Percentiles rank a stretch among this genome's conserved stretches.
These are phyloP conservation scores for Prinia subflava DNA, from an alignment of 2,113 vertebrate species.

Conservation along the genomic window DNA sequence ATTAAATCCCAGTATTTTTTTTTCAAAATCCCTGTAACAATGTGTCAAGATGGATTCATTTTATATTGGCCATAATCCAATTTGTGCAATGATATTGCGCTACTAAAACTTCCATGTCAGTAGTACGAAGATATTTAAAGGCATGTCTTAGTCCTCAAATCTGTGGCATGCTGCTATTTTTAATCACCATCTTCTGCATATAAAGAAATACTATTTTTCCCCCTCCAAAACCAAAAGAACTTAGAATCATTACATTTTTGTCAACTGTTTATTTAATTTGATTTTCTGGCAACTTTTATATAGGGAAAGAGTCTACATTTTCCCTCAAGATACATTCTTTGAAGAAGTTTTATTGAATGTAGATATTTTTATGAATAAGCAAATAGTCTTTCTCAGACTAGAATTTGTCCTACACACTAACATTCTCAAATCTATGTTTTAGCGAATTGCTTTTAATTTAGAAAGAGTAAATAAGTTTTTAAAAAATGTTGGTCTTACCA, in stretches of 20 bases:
- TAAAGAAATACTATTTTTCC: not conserved
- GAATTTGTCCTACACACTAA: not conserved
- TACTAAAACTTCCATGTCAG: not conserved
- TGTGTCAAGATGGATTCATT: not conserved
- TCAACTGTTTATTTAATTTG: not conserved
- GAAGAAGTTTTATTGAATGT: not conserved
- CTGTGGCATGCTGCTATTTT: not conserved
- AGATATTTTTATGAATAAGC: not conserved
- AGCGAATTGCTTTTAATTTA: not conserved
- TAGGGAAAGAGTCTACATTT: not conserved
- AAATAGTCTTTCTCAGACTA: not conserved
- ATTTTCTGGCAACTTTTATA: not conserved
- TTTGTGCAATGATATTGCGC: not conserved
- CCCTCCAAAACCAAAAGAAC: not conserved
- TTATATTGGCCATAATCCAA: not conserved
- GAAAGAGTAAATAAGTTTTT: not conserved
- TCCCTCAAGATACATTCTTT: not conserved
- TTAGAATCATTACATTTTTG: not conserved
- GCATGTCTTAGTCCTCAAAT: not conserved
- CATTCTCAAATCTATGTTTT: not conserved
- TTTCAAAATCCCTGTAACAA: not conserved
- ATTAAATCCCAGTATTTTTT: not conserved
- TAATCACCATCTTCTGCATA: not conserved
- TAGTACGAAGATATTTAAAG: not conserved
- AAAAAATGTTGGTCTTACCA: not conserved